Conservation (phyloP, 37 sponge, comb jelly and placozoan species). For the Hormiphora californensis region DNA sequence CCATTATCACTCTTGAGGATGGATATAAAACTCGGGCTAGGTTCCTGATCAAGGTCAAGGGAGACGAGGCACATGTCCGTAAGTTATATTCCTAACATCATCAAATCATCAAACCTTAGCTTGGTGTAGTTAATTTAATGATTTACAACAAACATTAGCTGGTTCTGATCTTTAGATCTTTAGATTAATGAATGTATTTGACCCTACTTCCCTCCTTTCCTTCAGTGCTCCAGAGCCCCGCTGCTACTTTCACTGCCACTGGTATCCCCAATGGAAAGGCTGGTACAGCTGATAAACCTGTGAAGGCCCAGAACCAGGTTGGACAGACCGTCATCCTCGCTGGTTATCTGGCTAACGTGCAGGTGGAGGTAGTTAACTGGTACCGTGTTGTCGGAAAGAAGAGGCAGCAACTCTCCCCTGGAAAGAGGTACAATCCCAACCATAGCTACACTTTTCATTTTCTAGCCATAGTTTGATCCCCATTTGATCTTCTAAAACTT, state of each 20-base stretch:
- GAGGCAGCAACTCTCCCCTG: background rate
- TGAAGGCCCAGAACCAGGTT: background rate
- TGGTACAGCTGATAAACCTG: background rate
- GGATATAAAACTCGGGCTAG: background rate
- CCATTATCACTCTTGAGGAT: background rate
- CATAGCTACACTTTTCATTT: background rate
- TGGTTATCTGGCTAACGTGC: background rate
- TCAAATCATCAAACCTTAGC: too few relatives aligned
- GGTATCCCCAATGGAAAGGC: background rate
- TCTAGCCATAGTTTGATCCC: background rate
- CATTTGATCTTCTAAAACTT: too few relatives aligned
- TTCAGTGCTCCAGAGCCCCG: background rate
- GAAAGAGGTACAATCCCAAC: background rate
- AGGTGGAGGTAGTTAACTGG: background rate
- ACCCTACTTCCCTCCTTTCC: too few relatives aligned
- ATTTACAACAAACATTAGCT: too few relatives aligned
- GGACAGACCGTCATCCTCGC: background rate
- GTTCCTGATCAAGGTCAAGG: slow-evolving; percentile 15
- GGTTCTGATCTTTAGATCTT: too few relatives aligned
- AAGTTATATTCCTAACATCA: background rate
- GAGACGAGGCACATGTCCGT: slow-evolving; percentile 14
- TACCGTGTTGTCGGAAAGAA: slow-evolving; percentile 3
- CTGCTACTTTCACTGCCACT: background rate
- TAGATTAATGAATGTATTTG: too few relatives aligned
- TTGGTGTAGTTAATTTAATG: too few relatives aligned